Percentiles rank a stretch among this genome's conserved stretches.
Evolutionary conservation across 2,888 invertebrate genomes (phyloP).

Genomic region (Calliphora vomitoria): DNA sequence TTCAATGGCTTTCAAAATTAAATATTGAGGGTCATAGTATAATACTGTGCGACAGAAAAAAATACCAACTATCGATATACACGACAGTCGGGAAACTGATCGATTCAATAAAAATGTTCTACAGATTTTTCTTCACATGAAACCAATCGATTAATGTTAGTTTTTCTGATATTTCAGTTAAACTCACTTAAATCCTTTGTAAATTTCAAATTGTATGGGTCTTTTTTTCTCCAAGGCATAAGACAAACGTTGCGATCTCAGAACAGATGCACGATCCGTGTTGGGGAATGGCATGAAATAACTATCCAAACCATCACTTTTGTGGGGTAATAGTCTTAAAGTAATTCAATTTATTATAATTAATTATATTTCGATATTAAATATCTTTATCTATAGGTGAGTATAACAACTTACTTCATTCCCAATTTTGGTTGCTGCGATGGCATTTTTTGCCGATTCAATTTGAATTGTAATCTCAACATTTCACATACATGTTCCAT

Average conservation of each 20-base stretch:
- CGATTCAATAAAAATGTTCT: too few relatives aligned
- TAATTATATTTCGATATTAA: too few relatives aligned
- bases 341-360: neutral
- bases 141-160: constrained; percentile 82
- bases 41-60: too few relatives aligned
- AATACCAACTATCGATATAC: too few relatives aligned
- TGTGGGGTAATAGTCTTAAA: constrained; percentile 53
- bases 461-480: constrained; percentile 44
- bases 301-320: constrained; percentile 33
- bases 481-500: constrained; percentile 63
- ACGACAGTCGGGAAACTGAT: too few relatives aligned
- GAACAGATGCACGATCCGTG: constrained; percentile 90
- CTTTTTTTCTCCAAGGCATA: constrained; percentile 87
- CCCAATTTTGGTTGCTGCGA: constrained; percentile 59
- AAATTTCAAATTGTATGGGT: constrained; percentile 91
- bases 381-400: too few relatives aligned
- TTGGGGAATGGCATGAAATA: constrained; percentile 89
- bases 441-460: constrained; percentile 57
- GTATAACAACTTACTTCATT: constrained; percentile 54
- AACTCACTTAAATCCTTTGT: constrained; percentile 85
- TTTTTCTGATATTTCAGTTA: neutral
- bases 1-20: too few relatives aligned
- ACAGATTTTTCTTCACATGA: too few relatives aligned
- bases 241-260: constrained; percentile 90
- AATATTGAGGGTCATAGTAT: too few relatives aligned